Conservation (phyloP, 2,888 invertebrate species). For the Rhagophthalmus giganteus region DNA sequence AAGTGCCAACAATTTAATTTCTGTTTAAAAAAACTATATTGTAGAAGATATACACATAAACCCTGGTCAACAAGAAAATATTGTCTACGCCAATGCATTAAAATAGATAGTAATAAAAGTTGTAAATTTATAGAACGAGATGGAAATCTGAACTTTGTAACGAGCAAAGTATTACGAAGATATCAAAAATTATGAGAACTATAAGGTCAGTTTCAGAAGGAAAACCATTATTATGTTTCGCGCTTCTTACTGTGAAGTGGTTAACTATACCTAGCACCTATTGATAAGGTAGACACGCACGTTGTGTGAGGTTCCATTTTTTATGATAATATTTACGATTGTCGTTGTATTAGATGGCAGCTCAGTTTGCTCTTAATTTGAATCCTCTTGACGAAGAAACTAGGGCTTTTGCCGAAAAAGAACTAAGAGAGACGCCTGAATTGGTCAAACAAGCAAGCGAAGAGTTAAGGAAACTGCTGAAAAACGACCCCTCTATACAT, state of each 20-base stretch:
- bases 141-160: conserved; percentile 44
- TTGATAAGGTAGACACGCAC: too few species aligned
- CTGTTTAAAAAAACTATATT: too few species aligned
- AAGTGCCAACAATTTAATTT: too few species aligned
- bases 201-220: conserved; percentile 25
- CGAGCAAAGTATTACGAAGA: conserved; percentile 41
- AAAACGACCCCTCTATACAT: conserved; percentile 67
- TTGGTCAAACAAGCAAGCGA: conserved; percentile 63
- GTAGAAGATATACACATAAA: too few species aligned
- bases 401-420: conserved; percentile 62
- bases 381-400: conserved; percentile 63
- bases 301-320: too few species aligned
- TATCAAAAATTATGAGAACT: conserved; percentile 30
- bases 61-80: too few species aligned
- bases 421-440: conserved; percentile 74
- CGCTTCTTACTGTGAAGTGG: too few species aligned
- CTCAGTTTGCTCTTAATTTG: conserved; percentile 63
- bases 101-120: conserved; percentile 8
- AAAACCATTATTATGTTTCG: too few species aligned
- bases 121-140: conserved; percentile 21
- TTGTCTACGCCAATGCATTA: conserved; percentile 15
- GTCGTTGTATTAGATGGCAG: conserved; percentile 50
- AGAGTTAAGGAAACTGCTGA: conserved; percentile 64
- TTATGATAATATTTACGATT: too few species aligned
- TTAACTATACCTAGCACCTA: too few species aligned